Evolutionary conservation across 2,888 invertebrate genomes (phyloP), one percentile per base, ranked within the genome.

Genomic region (Acanthosoma haemorrhoidale): DNA sequence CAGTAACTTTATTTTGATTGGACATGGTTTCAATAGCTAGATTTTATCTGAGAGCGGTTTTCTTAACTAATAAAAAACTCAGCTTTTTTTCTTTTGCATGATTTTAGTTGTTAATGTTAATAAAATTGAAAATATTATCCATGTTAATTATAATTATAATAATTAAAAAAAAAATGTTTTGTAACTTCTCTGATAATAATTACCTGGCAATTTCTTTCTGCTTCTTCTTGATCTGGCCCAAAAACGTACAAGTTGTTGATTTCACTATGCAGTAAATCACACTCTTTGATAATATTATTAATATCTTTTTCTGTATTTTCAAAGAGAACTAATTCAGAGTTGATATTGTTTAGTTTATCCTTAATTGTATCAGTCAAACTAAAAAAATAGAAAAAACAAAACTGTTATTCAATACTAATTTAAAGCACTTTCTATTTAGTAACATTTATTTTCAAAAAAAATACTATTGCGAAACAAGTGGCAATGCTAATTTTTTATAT

Each of bases 341-440:
- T 86, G 78, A 88, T 86, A 81, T 89, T 90, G 77, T 85, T 84
- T 79, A 87, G 86, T 83, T 89, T 90, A 79, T 88, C 88, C 82
- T 86, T 86, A 78, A 93, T 83, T 78, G 87, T 87, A 80, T 87
- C 87, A 84, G 88, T 86, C 85, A 93, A 90, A 86, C 93, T 94
- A 84, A 71, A 82, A 80, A 51, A 75, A 9, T 72, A 74, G 68
- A 51, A 34, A 15, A 9, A 63, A 57, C 16, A n/a, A n/a, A n/a
- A n/a, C n/a, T n/a, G n/a, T 51, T 25, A 51, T 51, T 21, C 5
- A 3, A 6, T 13, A 9, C n/a, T 51, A 4, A 51, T n/a, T n/a
- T n/a, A 51, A 18, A 25, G n/a, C 13, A 51, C 21, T 25, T 41
- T 9, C 9, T 18, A 18, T 5, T 18, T 9, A 18, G n/a, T n/a